Base-by-base conservation (phyloP, 2,888 invertebrate species). In the Cataglyphis cursor region DNA sequence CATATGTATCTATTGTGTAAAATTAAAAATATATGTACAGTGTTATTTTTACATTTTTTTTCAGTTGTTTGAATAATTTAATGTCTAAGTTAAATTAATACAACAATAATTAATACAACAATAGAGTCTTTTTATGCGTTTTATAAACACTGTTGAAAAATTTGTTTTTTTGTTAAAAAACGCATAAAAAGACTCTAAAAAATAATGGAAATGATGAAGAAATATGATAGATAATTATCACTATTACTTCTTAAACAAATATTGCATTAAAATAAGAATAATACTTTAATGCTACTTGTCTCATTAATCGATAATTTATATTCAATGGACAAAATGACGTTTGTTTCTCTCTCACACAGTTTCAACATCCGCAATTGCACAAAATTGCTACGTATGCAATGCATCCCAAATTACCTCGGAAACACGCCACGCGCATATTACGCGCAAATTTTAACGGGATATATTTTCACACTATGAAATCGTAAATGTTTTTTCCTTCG, bases 391-490 rank as follows among this genome's bases (percentile, higher is more conserved):
- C 48, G n/a, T 2, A 18, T 8, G 48, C 48, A 51, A 51, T 51
- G n/a, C n/a, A 51, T 51, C 8, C 48, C n/a, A n/a, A 51, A 51
- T 8, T n/a, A 18, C n/a, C 48, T 61, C 21, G 61, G 66, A 21
- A 85, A 84, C 84, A 57, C 28, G 78, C 74, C 54, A 81, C 82
- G 80, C 82, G 74, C 86, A 82, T 82, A 86, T 88, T 85, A 84
- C 76, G 70, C n/a, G 48, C 68, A 62, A 41, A 81, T 68, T 68
- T 82, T 86, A 86, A 88, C 88, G 82, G 61, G 82, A 86, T 82
- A 88, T 88, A 86, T 85, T 85, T 84, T 68, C 84, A 73, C 68
- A 72, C 65, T 72, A 9, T 35, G 59, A 31, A 57, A 57, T 81
- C 78, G 78, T 86, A 82, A 83, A 83, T 85, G 84, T 80, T 68